A percentile compares a stretch with the other conserved stretches of the same genome.
Conservation (phyloP, 2,888 invertebrate genomes). For the Harpalus rufipes region DNA sequence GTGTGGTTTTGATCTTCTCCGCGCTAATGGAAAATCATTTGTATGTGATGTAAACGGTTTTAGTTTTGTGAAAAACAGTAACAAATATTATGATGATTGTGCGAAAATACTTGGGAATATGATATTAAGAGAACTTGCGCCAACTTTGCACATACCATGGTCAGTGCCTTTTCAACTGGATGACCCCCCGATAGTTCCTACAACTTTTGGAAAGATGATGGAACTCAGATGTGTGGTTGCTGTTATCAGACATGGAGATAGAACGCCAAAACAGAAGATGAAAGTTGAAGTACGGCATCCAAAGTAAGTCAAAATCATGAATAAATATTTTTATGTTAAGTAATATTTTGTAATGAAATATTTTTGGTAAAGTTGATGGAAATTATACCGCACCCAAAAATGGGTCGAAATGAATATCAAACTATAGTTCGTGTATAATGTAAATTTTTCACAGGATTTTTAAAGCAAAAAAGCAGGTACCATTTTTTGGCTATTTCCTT, state of each 20-base stretch:
- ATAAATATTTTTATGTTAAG: background rate
- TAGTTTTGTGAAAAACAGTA: constrained; percentile 99
- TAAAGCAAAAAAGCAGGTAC: too few species aligned
- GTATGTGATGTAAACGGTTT: constrained; percentile 99
- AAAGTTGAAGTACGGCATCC: constrained; percentile 99
- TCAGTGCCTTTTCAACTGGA: constrained; percentile 97
- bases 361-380: too few species aligned
- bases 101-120: constrained; percentile 99
- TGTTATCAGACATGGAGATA: constrained; percentile 97
- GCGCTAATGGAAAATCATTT: constrained; percentile 99
- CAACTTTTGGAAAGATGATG: constrained; percentile 99
- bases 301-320: constrained; percentile 80
- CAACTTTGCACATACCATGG: constrained; percentile 98
- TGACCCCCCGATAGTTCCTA: constrained; percentile 99
- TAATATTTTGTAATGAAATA: too few species aligned
- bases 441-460: too few species aligned
- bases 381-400: too few species aligned
- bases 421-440: too few species aligned
- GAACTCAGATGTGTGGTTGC: constrained; percentile 96
- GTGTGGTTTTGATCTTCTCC: constrained; percentile 98
- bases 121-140: constrained; percentile 96
- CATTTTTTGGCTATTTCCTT: too few species aligned
- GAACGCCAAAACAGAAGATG: constrained; percentile 99
- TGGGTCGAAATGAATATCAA: too few species aligned
- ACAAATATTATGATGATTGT: constrained; percentile 99